A percentile compares a stretch with the other conserved stretches of the same genome.
phyloP scores from a whole-genome alignment of 92 coral and sea anemone genomes.

The Bergia puertoricense region DNA sequence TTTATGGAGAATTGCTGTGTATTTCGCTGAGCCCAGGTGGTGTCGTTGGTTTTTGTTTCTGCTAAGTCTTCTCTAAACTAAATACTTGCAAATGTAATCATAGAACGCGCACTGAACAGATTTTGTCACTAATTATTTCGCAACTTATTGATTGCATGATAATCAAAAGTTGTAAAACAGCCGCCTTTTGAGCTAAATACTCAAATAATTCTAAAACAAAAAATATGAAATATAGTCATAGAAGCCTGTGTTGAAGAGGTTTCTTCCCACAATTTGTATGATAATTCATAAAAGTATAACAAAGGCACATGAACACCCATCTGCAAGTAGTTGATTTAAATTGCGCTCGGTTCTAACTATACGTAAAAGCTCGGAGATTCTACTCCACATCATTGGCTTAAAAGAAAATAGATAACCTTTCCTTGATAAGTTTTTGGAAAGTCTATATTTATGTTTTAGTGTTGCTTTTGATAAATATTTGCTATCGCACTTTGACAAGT shows the following conservation, averaged over 20 bases:
- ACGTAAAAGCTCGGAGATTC: background rate
- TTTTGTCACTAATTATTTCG: background rate
- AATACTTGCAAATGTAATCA: too few relatives aligned
- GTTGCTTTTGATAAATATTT: background rate
- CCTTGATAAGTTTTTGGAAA: background rate
- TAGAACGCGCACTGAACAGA: background rate
- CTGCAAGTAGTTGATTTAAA: background rate
- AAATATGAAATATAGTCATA: too few relatives aligned
- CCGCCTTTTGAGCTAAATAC: background rate
- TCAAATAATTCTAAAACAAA: too few relatives aligned
- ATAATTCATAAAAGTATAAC: too few relatives aligned
- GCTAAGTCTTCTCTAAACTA: too few relatives aligned
- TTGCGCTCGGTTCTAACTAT: background rate
- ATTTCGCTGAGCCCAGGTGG: background rate
- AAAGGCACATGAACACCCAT: background rate
- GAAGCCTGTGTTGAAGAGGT: background rate
- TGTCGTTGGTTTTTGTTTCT: background rate
- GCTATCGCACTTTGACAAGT: slow-evolving; percentile 4
- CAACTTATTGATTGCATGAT: background rate
- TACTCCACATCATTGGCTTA: too few relatives aligned
- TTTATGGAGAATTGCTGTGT: background rate
- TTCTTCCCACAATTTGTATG: background rate
- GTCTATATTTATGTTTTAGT: background rate
- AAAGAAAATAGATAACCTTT: background rate
- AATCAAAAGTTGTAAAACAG: background rate